Evolutionary conservation across 2,113 vertebrate genomes (phyloP).

Genomic region (Laticauda laticaudata): DNA sequence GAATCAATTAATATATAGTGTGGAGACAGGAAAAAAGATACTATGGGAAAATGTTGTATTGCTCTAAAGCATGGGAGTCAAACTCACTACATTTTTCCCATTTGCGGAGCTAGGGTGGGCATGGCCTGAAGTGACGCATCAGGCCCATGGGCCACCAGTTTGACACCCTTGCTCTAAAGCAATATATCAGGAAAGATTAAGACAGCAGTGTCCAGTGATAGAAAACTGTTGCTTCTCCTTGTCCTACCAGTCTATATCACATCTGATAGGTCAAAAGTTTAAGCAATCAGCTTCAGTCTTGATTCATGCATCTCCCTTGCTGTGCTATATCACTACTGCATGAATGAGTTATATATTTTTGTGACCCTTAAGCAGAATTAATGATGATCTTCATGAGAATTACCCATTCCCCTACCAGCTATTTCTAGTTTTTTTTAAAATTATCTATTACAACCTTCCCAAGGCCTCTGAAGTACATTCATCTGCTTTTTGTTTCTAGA

Average conservation of each 20-base stretch:
- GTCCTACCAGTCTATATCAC: conserved; percentile 12
- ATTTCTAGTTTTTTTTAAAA: neutral
- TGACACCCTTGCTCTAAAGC: conserved; percentile 16
- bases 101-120: too few relatives aligned
- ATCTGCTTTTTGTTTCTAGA: conserved; percentile 35
- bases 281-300: conserved; percentile 33
- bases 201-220: conserved; percentile 38
- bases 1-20: conserved; percentile 62
- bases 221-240: conserved; percentile 38
- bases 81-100: too few relatives aligned
- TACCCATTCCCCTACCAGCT: conserved; percentile 7
- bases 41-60: conserved; percentile 66
- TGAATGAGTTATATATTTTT: conserved; percentile 41
- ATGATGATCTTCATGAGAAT: neutral
- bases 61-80: conserved; percentile 44
- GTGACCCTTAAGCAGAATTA: conserved; percentile 25
- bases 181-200: conserved; percentile 48
- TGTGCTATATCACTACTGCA: conserved; percentile 1
- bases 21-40: conserved; percentile 51
- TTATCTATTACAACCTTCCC: conserved; percentile 42
- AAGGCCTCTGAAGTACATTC: conserved; percentile 16
- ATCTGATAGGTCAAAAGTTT: conserved; percentile 31
- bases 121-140: too few relatives aligned
- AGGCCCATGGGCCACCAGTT: too few relatives aligned
- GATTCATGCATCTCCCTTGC: conserved; percentile 39